Percentiles rank a stretch among this genome's conserved stretches.
Evolutionary conservation across 2,113 vertebrate genomes (phyloP).

Genomic region (Lagenorhynchus albirostris): DNA sequence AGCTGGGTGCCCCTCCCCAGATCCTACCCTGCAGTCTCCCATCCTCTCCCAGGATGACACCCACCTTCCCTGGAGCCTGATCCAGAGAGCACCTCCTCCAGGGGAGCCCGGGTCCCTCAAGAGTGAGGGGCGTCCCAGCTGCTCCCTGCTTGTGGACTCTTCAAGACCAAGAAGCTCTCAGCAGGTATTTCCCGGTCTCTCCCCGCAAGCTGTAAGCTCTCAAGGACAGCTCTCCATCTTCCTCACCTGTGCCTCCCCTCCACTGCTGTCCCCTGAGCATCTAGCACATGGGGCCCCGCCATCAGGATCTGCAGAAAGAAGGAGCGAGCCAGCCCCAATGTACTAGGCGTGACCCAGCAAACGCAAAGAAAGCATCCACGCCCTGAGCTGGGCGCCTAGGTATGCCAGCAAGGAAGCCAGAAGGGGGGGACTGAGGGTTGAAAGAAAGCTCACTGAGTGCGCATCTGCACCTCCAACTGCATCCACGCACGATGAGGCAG

Average conservation of each 20-base stretch:
- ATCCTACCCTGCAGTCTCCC: rapidly evolving
- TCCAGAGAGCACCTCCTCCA: not conserved
- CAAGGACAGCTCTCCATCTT: not conserved
- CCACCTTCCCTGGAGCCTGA: not conserved
- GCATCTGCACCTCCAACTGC: rapidly evolving
- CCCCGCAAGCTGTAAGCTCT: too few species aligned
- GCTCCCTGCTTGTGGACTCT: not conserved
- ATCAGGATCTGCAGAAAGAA: not conserved
- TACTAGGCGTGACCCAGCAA: rapidly evolving
- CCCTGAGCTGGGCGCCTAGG: not conserved
- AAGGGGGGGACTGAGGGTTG: not conserved
- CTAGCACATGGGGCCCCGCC: not conserved
- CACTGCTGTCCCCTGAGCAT: rapidly evolving
- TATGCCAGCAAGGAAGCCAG: not conserved
- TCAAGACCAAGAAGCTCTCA: not conserved
- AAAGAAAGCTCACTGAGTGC: rapidly evolving
- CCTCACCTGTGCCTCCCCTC: not conserved
- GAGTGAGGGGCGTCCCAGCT: rapidly evolving
- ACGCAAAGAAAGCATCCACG: rapidly evolving
- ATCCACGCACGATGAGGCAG: rapidly evolving
- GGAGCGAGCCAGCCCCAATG: rapidly evolving
- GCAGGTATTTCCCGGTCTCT: not conserved
- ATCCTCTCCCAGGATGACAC: too few species aligned
- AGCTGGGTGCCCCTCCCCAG: rapidly evolving
- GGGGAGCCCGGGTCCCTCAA: rapidly evolving